Conservation (phyloP, 2,113 vertebrate genomes). For the Gnathochromis pfefferi region DNA sequence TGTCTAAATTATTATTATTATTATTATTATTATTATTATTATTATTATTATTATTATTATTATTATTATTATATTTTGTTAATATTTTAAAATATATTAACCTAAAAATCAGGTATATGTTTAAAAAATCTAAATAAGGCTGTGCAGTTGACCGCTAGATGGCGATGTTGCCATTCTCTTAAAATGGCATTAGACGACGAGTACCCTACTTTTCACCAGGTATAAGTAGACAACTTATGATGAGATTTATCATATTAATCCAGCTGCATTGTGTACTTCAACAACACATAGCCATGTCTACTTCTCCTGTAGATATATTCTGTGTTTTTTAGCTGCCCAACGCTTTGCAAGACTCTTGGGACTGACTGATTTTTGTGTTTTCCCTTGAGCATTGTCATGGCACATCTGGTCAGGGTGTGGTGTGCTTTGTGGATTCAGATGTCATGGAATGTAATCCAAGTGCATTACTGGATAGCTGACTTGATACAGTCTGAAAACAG, state of each 20-base stretch:
- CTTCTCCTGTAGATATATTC: not conserved
- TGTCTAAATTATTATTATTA: not conserved
- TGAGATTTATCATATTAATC: not conserved
- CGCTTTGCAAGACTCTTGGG: not conserved
- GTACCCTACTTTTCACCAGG: not conserved
- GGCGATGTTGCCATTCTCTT: conserved; percentile 9
- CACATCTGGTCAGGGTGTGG: conserved; percentile 7
- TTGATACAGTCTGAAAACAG: not conserved
- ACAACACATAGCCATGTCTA: not conserved
- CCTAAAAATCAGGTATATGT: not conserved
- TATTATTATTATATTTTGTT: not conserved
- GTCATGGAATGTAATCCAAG: not conserved
- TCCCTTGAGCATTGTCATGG: not conserved
- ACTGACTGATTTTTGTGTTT: not conserved
- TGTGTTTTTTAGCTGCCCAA: not conserved
- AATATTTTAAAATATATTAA: not conserved
- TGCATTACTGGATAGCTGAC: not conserved
- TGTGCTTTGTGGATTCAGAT: not conserved
- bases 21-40: not conserved
- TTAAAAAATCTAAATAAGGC: not conserved
- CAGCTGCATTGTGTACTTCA: not conserved
- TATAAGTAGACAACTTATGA: not conserved
- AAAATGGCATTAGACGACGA: not conserved
- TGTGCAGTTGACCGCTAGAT: conserved; percentile 23
- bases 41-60: not conserved